phyloP scores from a whole-genome alignment of 2,113 vertebrate species.

The Xenus cinereus region DNA sequence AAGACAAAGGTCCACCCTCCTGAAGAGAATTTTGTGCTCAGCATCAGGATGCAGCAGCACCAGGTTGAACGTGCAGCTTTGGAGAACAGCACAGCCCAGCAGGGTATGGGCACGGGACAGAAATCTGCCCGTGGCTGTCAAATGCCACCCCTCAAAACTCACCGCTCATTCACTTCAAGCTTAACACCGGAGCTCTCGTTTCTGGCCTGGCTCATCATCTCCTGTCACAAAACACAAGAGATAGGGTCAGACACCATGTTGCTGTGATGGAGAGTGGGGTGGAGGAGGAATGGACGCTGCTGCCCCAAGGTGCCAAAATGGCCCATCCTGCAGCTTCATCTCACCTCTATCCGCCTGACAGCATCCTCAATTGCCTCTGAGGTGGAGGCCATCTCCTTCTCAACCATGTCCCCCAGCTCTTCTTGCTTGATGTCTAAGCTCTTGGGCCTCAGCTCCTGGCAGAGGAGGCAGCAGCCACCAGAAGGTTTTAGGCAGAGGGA shows the following conservation, averaged over 20 bases:
- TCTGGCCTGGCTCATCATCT: conserved; percentile 96
- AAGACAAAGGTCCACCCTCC: neutral
- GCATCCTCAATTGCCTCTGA: conserved; percentile 92
- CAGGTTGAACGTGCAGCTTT: rapidly evolving
- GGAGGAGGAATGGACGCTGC: neutral
- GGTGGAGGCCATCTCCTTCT: conserved; percentile 96
- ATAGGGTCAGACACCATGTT: rapidly evolving
- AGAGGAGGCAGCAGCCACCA: neutral
- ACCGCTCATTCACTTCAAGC: conserved; percentile 97
- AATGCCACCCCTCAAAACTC: neutral
- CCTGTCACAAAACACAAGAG: conserved; percentile 68
- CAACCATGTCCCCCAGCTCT: conserved; percentile 94
- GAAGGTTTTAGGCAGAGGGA: neutral
- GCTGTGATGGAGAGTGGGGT: neutral
- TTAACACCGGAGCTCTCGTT: conserved; percentile 87
- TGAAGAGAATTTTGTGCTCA: neutral
- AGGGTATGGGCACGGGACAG: rapidly evolving
- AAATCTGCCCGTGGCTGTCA: rapidly evolving
- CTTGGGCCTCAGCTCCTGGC: conserved; percentile 90
- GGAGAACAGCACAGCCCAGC: neutral
- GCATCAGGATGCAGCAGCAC: neutral
- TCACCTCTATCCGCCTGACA: conserved; percentile 91
- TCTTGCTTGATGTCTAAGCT: conserved; percentile 90
- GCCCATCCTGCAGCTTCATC: neutral
- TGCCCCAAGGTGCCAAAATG: neutral